Evolutionary conservation across 2,888 invertebrate genomes (phyloP), one percentile per base, ranked within the genome.

Genomic region (Rhagonycha fulva): DNA sequence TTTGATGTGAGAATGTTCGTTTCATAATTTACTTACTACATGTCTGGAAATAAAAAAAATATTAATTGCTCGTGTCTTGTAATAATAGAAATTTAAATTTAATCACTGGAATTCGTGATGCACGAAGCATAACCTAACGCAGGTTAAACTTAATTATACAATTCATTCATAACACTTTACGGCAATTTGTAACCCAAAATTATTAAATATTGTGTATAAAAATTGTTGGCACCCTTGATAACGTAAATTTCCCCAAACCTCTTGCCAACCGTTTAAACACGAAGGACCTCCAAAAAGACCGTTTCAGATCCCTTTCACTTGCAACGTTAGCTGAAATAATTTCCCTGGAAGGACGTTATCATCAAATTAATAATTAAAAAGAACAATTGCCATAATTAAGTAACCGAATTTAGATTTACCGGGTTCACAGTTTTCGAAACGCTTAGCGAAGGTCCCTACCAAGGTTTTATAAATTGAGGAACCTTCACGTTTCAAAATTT

Each of bases 81-180:
- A 66, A 66, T 66, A 66, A 66, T 66, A 66, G 63, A 66, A 66
- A 66, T 66, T 66, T 23, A 66, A 66, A 66, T 66, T 14, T 66
- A 24, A 66, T 66, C 12, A 66, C 63, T 24, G 11, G n/a, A 66
- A 66, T 26, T 66, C 26, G 24, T n/a, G 63, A 26, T 66, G n/a
- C 63, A n/a, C 63, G 12, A 24, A 66, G 24, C 63, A 26, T 66
- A 12, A 24, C 63, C 24, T 14, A 66, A 0, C 24, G 12, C 63
- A 63, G 5, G 0, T 12, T 23, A n/a, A 32, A 32, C 4, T 32
- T 10, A 11, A 19, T 63, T n/a, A 24, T 63, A 66, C 23, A 66
- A 66, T 3, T 24, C 24, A 26, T 24, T 66, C 24, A 24, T 66
- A 9, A 24, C 26, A n/a, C 47, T 47, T 66, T 66, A 63, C 23